Percentiles rank a stretch among this genome's conserved stretches.
phyloP scores from a whole-genome alignment of 1,140 invertebrate genomes.

The Drosophila kohkoa region DNA sequence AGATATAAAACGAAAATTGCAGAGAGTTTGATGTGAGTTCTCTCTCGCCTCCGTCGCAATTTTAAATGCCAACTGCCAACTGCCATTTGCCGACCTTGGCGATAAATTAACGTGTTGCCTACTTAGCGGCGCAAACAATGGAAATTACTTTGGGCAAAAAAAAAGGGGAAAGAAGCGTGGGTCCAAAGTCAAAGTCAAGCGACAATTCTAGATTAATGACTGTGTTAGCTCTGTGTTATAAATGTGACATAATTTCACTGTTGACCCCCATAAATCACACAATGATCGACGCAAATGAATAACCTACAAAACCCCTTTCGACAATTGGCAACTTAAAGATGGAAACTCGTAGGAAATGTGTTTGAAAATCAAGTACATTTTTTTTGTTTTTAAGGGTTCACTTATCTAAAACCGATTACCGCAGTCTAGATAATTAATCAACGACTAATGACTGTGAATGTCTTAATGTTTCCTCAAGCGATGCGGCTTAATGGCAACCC shows the following conservation, averaged over 20 bases:
- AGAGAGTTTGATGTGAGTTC: slow-evolving; percentile 15
- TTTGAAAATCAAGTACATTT: no score
- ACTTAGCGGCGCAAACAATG: slow-evolving; percentile 8
- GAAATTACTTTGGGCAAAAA: slow-evolving; percentile 17
- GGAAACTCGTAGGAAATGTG: no score
- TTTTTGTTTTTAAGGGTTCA: no score
- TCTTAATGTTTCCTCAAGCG: not conserved
- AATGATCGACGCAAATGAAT: not conserved
- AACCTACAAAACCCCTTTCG: no score
- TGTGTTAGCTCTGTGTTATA: not conserved
- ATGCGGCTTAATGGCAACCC: not conserved
- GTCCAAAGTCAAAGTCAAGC: not conserved
- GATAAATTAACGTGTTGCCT: slow-evolving; percentile 25
- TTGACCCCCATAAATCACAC: slow-evolving; percentile 5
- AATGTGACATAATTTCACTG: slow-evolving; percentile 9
- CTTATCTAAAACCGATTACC: not conserved
- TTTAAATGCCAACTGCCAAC: slow-evolving; percentile 26
- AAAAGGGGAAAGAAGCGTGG: not conserved
- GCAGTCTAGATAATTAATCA: not conserved
- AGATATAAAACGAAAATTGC: slow-evolving; percentile 19
- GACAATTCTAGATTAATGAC: slow-evolving; percentile 8
- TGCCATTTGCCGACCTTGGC: slow-evolving; percentile 21
- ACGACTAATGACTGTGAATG: not conserved
- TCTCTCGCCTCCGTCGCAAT: not conserved
- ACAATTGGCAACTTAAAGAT: no score